A percentile compares a stretch with the other conserved stretches of the same genome.
These are phyloP conservation scores for Oncorhynchus tshawytscha DNA, from an alignment of 2,113 vertebrate species.

Conservation along the genomic window DNA sequence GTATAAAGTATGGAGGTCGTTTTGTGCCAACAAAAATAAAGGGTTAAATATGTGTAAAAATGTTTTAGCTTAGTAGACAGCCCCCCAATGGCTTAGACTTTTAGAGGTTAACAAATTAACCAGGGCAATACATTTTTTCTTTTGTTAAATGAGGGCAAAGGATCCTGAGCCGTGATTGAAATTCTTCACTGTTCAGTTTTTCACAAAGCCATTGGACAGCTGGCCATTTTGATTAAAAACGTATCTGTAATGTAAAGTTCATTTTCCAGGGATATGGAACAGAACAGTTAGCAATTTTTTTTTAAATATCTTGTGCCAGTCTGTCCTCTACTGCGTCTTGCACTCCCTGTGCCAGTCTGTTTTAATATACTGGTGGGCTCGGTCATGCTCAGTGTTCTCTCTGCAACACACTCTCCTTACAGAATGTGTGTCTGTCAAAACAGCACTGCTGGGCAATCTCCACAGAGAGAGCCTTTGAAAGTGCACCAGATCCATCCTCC, in stretches of 20 bases:
- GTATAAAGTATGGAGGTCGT: too few species aligned
- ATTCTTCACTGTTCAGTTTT: not conserved
- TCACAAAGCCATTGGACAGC: not conserved
- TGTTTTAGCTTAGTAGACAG: too few species aligned
- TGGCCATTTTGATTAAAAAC: not conserved
- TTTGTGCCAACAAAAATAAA: too few species aligned
- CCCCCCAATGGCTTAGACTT: too few species aligned
- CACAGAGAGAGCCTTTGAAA: constrained; percentile 22
- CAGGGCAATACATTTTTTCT: too few species aligned
- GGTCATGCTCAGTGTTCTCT: not conserved
- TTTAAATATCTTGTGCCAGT: too few species aligned
- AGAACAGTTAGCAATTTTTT: not conserved
- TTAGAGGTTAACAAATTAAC: too few species aligned
- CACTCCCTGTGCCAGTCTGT: not conserved
- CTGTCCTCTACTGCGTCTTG: too few species aligned
- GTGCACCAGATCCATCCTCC: constrained; percentile 6
- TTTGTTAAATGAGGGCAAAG: not conserved
- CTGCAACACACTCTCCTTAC: constrained; percentile 16
- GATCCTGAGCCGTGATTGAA: not conserved
- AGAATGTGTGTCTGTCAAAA: constrained; percentile 22
- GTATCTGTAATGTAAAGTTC: not conserved
- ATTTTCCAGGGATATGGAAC: not conserved
- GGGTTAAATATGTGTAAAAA: too few species aligned
- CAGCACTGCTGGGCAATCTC: not conserved
- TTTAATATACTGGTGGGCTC: not conserved